Evolutionary conservation across 2,113 vertebrate species (phyloP).

Genomic region (Thalassarche chlororhynchos): DNA sequence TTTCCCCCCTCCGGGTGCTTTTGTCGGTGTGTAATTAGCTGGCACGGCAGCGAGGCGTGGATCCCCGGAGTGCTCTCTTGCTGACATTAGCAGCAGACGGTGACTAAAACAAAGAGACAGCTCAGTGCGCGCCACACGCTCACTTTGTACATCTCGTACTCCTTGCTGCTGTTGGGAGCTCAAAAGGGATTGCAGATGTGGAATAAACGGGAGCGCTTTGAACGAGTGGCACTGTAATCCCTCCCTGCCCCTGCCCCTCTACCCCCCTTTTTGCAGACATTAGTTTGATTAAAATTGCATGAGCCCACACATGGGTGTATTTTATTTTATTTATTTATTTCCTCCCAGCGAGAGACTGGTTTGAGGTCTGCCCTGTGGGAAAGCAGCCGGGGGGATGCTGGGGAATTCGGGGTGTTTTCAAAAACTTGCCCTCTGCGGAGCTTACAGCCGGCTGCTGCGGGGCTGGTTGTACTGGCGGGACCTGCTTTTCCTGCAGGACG

Average conservation of each 20-base stretch:
- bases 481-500: slow-evolving; percentile 28
- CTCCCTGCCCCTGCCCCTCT: not conserved
- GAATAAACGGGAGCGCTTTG: not conserved
- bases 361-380: not conserved
- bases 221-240: slow-evolving; percentile 34
- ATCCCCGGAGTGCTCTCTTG: not conserved
- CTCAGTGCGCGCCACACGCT: not conserved
- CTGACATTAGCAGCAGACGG: slow-evolving; percentile 30
- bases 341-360: not conserved
- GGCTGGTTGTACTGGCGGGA: slow-evolving; percentile 16
- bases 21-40: not conserved
- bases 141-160: not conserved
- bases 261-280: slow-evolving; percentile 17
- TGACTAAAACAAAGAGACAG: slow-evolving; percentile 34
- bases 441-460: not conserved
- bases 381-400: not conserved
- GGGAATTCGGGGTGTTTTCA: not conserved
- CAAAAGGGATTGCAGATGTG: not conserved
- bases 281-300: slow-evolving; percentile 70
- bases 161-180: not conserved
- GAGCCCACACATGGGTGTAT: not conserved
- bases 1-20: not conserved
- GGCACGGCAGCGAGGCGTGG: not conserved
- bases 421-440: not conserved
- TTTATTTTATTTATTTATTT: slow-evolving; percentile 40